phyloP scores from a whole-genome alignment of 2,888 invertebrate species.

The Lydus trimaculatus region DNA sequence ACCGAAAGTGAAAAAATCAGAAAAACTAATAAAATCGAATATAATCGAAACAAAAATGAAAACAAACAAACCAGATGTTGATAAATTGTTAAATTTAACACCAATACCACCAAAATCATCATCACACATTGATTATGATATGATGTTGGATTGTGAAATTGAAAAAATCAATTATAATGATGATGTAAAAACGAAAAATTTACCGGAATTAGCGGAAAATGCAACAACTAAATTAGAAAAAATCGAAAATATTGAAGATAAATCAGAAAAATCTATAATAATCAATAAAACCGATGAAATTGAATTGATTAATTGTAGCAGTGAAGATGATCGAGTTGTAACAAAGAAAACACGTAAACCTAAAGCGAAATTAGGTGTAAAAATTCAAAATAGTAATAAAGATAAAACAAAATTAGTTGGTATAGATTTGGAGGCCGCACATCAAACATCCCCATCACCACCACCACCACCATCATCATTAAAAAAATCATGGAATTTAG shows the following conservation, averaged over 20 bases:
- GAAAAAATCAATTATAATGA: not conserved
- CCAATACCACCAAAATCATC: not conserved
- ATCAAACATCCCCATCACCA: conserved; percentile 45
- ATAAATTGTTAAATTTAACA: not conserved
- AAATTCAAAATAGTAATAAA: conserved; percentile 45
- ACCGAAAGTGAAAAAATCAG: conserved; percentile 26
- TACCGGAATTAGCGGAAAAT: not conserved
- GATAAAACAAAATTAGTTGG: conserved; percentile 33
- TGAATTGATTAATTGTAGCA: conserved; percentile 22
- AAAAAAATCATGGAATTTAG: conserved; percentile 65
- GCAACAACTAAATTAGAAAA: conserved; percentile 27
- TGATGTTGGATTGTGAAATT: not conserved
- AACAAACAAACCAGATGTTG: not conserved
- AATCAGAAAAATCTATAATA: conserved; percentile 20
- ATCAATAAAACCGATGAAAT: conserved; percentile 18
- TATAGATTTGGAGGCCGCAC: conserved; percentile 31
- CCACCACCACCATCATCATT: conserved; percentile 44
- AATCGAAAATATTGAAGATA: conserved; percentile 44
- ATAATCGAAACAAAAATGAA: not conserved
- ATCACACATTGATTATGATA: not conserved
- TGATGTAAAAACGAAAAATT: not conserved
- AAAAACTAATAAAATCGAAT: conserved; percentile 17
- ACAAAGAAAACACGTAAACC: conserved; percentile 54
- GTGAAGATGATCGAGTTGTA: conserved; percentile 43
- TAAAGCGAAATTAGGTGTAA: conserved; percentile 57